Conservation (phyloP, 2,797 vertebrate species). For the Parotocinclus haroldoi region DNA sequence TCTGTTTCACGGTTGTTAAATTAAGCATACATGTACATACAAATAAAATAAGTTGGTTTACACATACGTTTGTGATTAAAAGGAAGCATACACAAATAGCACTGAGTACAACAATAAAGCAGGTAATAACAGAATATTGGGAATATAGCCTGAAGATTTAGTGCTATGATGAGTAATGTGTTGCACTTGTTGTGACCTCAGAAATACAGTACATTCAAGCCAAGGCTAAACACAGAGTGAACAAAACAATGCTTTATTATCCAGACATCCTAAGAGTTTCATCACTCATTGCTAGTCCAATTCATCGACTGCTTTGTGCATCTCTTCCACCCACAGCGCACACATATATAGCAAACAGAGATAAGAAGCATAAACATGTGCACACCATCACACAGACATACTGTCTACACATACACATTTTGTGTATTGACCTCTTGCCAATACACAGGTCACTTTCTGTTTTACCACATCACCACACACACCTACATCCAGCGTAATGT, state of each 20-base stretch:
- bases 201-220: slow-evolving; percentile 40
- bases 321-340: slow-evolving; percentile 9
- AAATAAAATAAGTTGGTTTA: too few relatives aligned
- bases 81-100: too few relatives aligned
- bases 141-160: neutral
- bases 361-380: slow-evolving; percentile 4
- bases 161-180: slow-evolving; percentile 35
- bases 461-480: slow-evolving; percentile 18
- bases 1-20: too few relatives aligned
- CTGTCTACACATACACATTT: slow-evolving; percentile 15
- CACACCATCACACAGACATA: slow-evolving; percentile 8
- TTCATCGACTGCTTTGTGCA: slow-evolving; percentile 44
- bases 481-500: slow-evolving; percentile 45
- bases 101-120: too few relatives aligned
- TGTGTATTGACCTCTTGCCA: slow-evolving; percentile 14
- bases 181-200: slow-evolving; percentile 48
- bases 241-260: slow-evolving; percentile 49
- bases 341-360: slow-evolving; percentile 12
- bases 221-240: slow-evolving; percentile 43
- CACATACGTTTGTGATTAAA: too few relatives aligned
- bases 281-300: slow-evolving; percentile 43
- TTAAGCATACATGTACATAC: too few relatives aligned
- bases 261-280: slow-evolving; percentile 43
- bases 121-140: neutral
- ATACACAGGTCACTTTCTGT: slow-evolving; percentile 18